Evolutionary conservation across 2,888 invertebrate species (phyloP), one percentile per base, ranked within the genome.

Genomic region (Gandaritis pyraliata): DNA sequence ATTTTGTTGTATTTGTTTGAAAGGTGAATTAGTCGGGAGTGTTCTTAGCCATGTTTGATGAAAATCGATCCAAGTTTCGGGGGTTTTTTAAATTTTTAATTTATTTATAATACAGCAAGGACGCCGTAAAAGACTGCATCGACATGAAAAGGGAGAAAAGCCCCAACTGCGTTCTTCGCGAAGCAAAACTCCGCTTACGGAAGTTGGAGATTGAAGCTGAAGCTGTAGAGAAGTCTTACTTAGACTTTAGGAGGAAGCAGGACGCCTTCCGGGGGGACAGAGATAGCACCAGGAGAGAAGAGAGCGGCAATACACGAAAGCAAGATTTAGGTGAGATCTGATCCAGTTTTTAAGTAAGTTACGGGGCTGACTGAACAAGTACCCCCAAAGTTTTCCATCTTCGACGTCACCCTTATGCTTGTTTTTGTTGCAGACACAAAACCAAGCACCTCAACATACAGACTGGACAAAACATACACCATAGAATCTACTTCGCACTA

Each of bases 141-240:
- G 58, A 56, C 0, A 18, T 38, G 0, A 48, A 61, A 1, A 76
- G 83, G 1, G 83, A 83, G 1, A 80, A 78, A 48, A 92, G 90
- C 69, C 92, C 93, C 0, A 90, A 86, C 46, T 84, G 90, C 1
- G 90, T 94, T 16, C 79, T 94, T 3, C 81, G 89, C 33, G 93
- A 94, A 73, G 94, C 94, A 0, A 90, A 91, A 66, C 75, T 82
- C 41, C 87, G 93, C 2, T 81, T 94, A 1, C 82, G 90, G 64
- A 88, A 91, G 74, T 73, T 95, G 61, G 94, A 94, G 79, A 87
- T 93, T n/a, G 94, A 94, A 70, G 94, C 94, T 13, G 93, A 93
- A 54, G 93, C 93, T 0, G 93, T 94, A 0, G 94, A 94, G 76
- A 74, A 86, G 47, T 93, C 93, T 0, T 94, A 93, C 73, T 61